Conservation (phyloP, 2,797 vertebrate genomes). For the Acipenser ruthenus region DNA sequence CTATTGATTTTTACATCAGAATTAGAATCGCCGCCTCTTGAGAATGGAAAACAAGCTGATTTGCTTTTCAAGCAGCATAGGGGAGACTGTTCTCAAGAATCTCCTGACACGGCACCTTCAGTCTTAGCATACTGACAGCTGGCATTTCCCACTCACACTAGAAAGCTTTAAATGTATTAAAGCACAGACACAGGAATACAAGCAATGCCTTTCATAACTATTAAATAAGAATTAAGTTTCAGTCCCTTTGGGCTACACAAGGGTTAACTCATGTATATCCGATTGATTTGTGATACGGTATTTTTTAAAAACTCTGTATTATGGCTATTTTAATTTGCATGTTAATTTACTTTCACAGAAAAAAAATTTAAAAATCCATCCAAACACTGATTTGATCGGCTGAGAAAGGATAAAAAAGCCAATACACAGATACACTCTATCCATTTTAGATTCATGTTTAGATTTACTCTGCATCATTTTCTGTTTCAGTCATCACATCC, state of each 20-base stretch:
- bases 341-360: constrained; percentile 45
- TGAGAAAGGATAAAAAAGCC: too few relatives aligned
- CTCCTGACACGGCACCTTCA: background rate
- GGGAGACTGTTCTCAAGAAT: background rate
- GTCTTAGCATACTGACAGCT: background rate
- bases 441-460: constrained; percentile 4
- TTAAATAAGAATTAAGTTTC: constrained; percentile 23
- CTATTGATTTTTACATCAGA: constrained; percentile 1
- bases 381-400: constrained; percentile 17
- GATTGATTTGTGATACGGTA: constrained; percentile 57
- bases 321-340: constrained; percentile 44
- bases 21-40: background rate
- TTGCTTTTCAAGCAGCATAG: background rate
- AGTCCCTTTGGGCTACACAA: constrained; percentile 31
- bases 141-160: background rate
- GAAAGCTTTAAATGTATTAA: constrained; percentile 6
- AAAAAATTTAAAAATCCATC: constrained; percentile 11
- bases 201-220: constrained; percentile 36
- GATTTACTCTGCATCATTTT: too few relatives aligned
- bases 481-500: too few relatives aligned
- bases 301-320: constrained; percentile 39
- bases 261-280: constrained; percentile 21
- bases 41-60: background rate
- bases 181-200: constrained; percentile 29
- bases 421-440: constrained; percentile 11